A percentile compares a stretch with the other conserved stretches of the same genome.
These are phyloP conservation scores for Pachypsylla venusta DNA, from an alignment of 1,140 invertebrate genomes.

Conservation along the genomic window DNA sequence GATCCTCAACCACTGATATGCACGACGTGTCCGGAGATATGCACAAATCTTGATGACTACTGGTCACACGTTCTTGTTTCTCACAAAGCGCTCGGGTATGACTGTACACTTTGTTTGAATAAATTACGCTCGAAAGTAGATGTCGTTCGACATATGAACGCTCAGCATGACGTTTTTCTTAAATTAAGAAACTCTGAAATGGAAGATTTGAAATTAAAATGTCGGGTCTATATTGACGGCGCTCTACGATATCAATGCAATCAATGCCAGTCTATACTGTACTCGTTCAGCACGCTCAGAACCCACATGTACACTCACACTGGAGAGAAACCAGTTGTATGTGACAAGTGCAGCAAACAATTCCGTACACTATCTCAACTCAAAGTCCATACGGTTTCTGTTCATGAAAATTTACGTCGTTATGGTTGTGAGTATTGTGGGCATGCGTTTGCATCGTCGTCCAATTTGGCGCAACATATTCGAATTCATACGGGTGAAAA, in stretches of 20 bases:
- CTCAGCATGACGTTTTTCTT: background rate
- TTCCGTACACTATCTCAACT: constrained; percentile 48
- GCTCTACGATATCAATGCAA: background rate
- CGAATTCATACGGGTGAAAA: constrained; percentile 49
- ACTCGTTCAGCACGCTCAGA: background rate
- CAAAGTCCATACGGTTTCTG: constrained; percentile 42
- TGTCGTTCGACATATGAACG: background rate
- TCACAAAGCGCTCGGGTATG: background rate
- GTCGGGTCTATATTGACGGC: background rate
- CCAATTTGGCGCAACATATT: constrained; percentile 21
- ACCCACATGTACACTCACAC: constrained; percentile 35
- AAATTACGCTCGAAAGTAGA: background rate
- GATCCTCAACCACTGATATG: background rate
- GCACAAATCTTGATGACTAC: background rate
- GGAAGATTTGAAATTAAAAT: background rate
- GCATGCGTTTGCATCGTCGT: constrained; percentile 35
- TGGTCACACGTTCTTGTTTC: background rate
- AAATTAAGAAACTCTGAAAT: background rate
- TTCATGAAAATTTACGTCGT: constrained; percentile 44
- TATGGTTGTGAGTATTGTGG: constrained; percentile 39
- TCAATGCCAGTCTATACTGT: background rate
- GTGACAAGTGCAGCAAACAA: constrained; percentile 54
- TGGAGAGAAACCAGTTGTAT: constrained; percentile 53
- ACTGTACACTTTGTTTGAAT: background rate
- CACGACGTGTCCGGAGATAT: background rate